A percentile compares a stretch with the other conserved stretches of the same genome.
Evolutionary conservation across 2,888 invertebrate genomes (phyloP).

Genomic region (Panzeria rudis): DNA sequence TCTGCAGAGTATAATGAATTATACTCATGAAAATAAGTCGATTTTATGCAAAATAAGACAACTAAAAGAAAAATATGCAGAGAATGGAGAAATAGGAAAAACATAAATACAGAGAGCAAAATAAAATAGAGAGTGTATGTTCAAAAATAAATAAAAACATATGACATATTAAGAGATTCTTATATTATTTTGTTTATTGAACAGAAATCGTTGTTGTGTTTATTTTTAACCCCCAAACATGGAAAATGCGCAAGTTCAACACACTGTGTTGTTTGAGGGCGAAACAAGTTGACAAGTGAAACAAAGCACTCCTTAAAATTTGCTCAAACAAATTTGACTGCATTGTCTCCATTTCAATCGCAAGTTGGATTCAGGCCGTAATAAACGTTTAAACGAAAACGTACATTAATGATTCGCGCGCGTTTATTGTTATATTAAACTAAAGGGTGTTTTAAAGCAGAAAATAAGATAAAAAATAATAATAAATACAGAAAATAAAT

Average conservation of each 20-base stretch:
- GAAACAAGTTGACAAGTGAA: conserved; percentile 64
- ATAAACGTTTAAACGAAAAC: conserved; percentile 70
- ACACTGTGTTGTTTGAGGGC: conserved; percentile 37
- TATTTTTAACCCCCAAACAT: conserved; percentile 52
- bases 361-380: conserved; percentile 73
- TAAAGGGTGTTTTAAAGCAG: conserved; percentile 61
- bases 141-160: background rate
- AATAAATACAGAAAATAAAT: conserved; percentile 52
- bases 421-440: conserved; percentile 59
- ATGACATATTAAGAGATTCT: conserved; percentile 52
- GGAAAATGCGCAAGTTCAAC: conserved; percentile 68
- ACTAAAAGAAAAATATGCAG: conserved; percentile 25
- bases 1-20: no score
- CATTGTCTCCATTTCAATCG: conserved; percentile 70
- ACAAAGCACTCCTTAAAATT: conserved; percentile 70
- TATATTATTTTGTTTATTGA: background rate
- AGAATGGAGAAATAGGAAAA: conserved; percentile 31
- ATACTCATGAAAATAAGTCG: no score
- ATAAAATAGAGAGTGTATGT: background rate
- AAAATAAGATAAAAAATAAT: conserved; percentile 35
- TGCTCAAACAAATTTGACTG: conserved; percentile 61
- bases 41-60: conserved; percentile 9
- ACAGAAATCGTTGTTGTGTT: conserved; percentile 2
- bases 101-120: background rate
- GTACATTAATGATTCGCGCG: conserved; percentile 57